Conservation (phyloP, 2,888 invertebrate species). For the Cheilosia urbana region DNA sequence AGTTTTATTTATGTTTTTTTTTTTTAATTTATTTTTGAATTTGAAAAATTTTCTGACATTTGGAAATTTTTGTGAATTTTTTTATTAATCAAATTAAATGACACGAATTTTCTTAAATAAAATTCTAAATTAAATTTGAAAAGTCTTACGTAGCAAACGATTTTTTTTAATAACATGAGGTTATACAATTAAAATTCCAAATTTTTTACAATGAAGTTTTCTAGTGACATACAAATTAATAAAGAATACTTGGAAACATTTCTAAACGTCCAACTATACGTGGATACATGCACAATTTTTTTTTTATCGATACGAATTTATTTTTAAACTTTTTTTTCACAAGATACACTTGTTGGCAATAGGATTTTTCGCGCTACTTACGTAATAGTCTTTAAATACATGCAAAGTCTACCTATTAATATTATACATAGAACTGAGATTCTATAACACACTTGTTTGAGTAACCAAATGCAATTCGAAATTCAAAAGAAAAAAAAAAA, state of each 20-base stretch:
- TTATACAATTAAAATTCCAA: conserved; percentile 1
- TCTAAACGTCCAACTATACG: not conserved
- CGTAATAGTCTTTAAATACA: conserved; percentile 56
- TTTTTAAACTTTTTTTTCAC: conserved; percentile 11
- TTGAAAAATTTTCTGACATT: no score
- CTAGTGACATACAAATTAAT: conserved; percentile 3
- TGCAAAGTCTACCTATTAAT: conserved; percentile 30
- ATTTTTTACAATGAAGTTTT: not conserved
- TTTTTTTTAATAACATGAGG: not conserved
- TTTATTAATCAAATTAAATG: no score
- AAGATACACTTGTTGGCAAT: conserved; percentile 39
- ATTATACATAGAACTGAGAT: conserved; percentile 15
- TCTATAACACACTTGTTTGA: conserved; percentile 52
- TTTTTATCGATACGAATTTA: conserved; percentile 12
- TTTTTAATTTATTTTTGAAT: not conserved
- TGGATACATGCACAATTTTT: not conserved
- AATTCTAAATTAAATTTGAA: not conserved
- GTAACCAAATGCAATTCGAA: conserved; percentile 57
- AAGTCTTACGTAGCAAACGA: not conserved
- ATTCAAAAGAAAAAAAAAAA: conserved; percentile 15
- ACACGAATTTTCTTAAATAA: not conserved
- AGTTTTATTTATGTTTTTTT: not conserved
- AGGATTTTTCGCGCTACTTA: conserved; percentile 60
- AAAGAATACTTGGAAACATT: conserved; percentile 4
- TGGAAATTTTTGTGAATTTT: no score